Conservation (phyloP, 2,888 invertebrate genomes). For the Eretmocerus hayati region DNA sequence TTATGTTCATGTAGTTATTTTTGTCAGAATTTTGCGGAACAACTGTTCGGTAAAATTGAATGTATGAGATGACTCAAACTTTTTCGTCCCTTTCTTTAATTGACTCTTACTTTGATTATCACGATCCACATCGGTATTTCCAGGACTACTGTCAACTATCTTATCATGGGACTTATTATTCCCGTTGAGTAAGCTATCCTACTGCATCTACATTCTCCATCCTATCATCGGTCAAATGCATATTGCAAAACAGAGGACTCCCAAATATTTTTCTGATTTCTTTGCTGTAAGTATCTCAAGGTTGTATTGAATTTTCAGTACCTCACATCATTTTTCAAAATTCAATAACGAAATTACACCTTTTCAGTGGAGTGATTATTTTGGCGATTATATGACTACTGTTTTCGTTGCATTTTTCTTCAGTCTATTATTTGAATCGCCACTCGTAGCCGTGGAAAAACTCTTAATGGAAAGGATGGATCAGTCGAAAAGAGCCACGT, state of each 20-base stretch:
- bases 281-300: constrained; percentile 6
- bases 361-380: constrained; percentile 18
- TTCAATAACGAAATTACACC: too few species aligned
- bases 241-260: constrained; percentile 7
- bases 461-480: neutral
- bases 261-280: constrained; percentile 22
- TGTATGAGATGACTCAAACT: too few species aligned
- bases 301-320: neutral
- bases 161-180: constrained; percentile 26
- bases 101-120: too few species aligned
- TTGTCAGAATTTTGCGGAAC: too few species aligned
- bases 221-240: constrained; percentile 20
- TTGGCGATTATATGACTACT: constrained; percentile 13
- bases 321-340: too few species aligned
- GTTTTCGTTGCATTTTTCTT: constrained; percentile 14
- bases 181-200: constrained; percentile 30
- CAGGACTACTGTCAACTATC: constrained; percentile 20
- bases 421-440: constrained; percentile 21
- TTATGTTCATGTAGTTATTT: too few species aligned
- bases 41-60: too few species aligned
- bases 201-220: constrained; percentile 30
- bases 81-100: too few species aligned
- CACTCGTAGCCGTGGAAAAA: constrained; percentile 20
- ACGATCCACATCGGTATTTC: too few species aligned
- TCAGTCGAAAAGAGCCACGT: too few species aligned